Conservation (phyloP, 2,113 vertebrate genomes). For the Bettongia penicillata region DNA sequence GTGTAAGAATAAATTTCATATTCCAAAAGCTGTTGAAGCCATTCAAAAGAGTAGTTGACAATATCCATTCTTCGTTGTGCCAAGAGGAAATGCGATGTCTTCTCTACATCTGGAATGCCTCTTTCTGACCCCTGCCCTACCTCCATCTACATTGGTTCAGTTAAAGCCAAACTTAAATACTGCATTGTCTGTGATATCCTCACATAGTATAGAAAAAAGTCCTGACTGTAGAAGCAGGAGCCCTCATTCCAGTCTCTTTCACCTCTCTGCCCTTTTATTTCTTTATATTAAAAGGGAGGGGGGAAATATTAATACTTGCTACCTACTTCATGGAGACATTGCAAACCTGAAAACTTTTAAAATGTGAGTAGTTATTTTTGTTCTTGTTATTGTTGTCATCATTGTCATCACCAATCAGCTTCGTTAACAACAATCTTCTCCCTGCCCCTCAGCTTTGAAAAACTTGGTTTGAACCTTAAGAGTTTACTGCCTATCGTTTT, state of each 20-base stretch:
- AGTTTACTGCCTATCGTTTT: background rate
- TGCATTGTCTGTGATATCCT: background rate
- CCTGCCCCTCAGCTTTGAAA: background rate
- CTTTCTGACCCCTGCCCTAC: background rate
- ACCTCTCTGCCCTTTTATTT: background rate
- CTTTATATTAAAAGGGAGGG: background rate
- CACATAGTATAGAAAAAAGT: background rate
- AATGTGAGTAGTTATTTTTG: background rate
- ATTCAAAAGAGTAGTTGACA: background rate
- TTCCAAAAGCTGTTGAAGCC: background rate
- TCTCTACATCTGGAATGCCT: background rate
- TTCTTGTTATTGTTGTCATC: background rate
- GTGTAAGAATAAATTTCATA: background rate
- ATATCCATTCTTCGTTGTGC: background rate
- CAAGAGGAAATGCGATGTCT: background rate
- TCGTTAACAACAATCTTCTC: background rate
- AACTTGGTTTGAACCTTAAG: background rate
- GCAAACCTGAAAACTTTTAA: background rate
- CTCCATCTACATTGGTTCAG: background rate
- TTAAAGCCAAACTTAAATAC: background rate
- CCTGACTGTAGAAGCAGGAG: background rate
- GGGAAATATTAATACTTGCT: background rate
- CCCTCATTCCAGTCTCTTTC: background rate
- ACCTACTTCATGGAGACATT: background rate
- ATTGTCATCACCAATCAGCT: background rate